Conservation (phyloP, 2,888 invertebrate species). For the Lamellibrachia columna region DNA sequence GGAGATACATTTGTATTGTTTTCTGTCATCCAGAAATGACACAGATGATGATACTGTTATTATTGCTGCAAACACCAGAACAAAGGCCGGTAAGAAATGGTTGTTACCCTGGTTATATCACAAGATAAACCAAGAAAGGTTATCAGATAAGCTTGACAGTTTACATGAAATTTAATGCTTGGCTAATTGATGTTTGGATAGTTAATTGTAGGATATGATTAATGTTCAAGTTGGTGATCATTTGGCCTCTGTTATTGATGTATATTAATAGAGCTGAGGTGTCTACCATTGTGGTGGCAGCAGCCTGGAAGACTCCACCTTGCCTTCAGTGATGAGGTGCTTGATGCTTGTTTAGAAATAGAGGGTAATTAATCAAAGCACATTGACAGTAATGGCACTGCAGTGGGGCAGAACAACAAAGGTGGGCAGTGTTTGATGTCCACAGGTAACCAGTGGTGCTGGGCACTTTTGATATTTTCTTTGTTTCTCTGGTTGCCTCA, state of each 20-base stretch:
- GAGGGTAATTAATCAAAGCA: background rate
- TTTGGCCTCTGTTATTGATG: background rate
- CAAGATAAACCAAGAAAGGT: background rate
- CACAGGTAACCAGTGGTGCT: background rate
- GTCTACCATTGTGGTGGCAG: background rate
- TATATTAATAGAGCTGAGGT: background rate
- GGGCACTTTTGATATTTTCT: background rate
- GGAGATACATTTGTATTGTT: background rate
- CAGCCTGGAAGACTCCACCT: background rate
- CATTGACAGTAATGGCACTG: background rate
- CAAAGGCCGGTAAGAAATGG: background rate
- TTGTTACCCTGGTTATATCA: background rate
- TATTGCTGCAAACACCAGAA: background rate
- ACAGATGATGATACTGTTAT: background rate
- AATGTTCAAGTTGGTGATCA: background rate
- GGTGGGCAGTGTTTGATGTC: background rate
- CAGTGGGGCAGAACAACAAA: background rate
- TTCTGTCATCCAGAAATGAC: background rate
- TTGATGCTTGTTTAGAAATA: slow-evolving; percentile 4
- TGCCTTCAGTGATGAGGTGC: background rate
- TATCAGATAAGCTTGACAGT: background rate
- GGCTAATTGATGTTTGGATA: background rate
- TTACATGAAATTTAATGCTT: background rate
- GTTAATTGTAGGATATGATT: slow-evolving; percentile 3
- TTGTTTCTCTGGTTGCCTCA: background rate